phyloP scores from a whole-genome alignment of 2,797 vertebrate genomes.

The Rhodeus uyekii region DNA sequence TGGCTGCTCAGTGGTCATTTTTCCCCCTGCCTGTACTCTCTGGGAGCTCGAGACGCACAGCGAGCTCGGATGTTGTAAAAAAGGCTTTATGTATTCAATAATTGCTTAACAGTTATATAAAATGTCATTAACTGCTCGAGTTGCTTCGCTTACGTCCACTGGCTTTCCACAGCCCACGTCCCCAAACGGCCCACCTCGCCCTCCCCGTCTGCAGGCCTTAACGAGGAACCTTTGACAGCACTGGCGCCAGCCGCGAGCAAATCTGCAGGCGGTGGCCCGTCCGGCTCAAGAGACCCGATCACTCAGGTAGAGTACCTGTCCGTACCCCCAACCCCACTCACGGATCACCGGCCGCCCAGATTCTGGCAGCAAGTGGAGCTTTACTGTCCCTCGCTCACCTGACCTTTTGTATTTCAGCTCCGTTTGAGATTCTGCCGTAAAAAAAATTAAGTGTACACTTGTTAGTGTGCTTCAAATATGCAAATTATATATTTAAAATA shows the following conservation, averaged over 20 bases:
- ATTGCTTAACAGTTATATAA: slow-evolving; percentile 80
- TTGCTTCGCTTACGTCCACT: slow-evolving; percentile 68
- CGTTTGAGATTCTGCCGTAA: slow-evolving; percentile 43
- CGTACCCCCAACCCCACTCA: slow-evolving; percentile 44
- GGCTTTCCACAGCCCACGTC: slow-evolving; percentile 57
- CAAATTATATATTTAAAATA: neutral
- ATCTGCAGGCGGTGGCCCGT: slow-evolving; percentile 42
- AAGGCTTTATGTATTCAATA: slow-evolving; percentile 86
- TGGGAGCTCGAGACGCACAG: slow-evolving; percentile 70
- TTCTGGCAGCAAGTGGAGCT: slow-evolving; percentile 54
- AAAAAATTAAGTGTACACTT: neutral
- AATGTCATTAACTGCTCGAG: slow-evolving; percentile 79
- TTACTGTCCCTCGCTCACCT: slow-evolving; percentile 54
- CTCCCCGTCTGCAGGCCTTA: slow-evolving; percentile 47
- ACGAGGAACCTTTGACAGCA: slow-evolving; percentile 47
- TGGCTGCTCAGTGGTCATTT: slow-evolving; percentile 77
- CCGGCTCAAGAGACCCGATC: neutral
- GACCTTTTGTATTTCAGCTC: slow-evolving; percentile 64
- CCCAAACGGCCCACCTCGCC: slow-evolving; percentile 45
- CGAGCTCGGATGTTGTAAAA: slow-evolving; percentile 81
- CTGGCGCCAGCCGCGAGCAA: slow-evolving; percentile 57
- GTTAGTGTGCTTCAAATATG: neutral
- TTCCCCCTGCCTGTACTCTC: slow-evolving; percentile 72
- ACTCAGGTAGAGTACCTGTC: slow-evolving; percentile 38
- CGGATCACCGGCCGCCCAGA: slow-evolving; percentile 42